A percentile compares a stretch with the other conserved stretches of the same genome.
These are phyloP conservation scores for Cheilosia pagana DNA, from an alignment of 2,888 invertebrate species.

Conservation along the genomic window DNA sequence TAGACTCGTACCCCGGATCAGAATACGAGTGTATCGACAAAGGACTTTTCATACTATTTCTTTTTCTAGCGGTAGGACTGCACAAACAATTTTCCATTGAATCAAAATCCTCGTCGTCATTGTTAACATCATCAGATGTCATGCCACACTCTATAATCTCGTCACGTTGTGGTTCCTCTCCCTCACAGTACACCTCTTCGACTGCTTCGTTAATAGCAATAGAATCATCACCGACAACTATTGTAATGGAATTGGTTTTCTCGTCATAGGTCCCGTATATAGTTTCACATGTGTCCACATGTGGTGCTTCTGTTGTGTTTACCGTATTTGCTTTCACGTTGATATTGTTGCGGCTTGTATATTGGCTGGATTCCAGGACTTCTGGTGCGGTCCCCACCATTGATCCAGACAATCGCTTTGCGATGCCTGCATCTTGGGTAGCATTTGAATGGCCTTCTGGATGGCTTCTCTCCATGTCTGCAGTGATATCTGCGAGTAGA, in stretches of 20 bases:
- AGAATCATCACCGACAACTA: slow-evolving; percentile 87
- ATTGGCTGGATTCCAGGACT: slow-evolving; percentile 91
- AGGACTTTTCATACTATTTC: slow-evolving; percentile 79
- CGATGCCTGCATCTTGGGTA: slow-evolving; percentile 84
- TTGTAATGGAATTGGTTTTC: slow-evolving; percentile 89
- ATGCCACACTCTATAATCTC: slow-evolving; percentile 79
- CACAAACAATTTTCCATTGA: slow-evolving; percentile 80
- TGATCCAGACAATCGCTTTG: slow-evolving; percentile 86
- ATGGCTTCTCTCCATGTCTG: slow-evolving; percentile 86
- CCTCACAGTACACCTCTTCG: slow-evolving; percentile 83
- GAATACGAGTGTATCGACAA: slow-evolving; percentile 83
- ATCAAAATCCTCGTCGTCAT: slow-evolving; percentile 79
- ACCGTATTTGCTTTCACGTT: slow-evolving; percentile 21
- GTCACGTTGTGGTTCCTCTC: slow-evolving; percentile 79
- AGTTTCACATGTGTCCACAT: slow-evolving; percentile 84
- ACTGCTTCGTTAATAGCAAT: slow-evolving; percentile 84
- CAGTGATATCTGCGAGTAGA: slow-evolving; percentile 90
- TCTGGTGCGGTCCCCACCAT: slow-evolving; percentile 95
- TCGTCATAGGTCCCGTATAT: slow-evolving; percentile 90
- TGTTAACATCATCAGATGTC: slow-evolving; percentile 79
- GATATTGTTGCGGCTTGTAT: slow-evolving; percentile 76
- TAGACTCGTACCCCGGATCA: slow-evolving; percentile 88
- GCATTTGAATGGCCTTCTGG: slow-evolving; percentile 87
- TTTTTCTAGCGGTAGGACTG: slow-evolving; percentile 74
- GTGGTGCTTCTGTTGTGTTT: slow-evolving; percentile 69